A percentile compares a stretch with the other conserved stretches of the same genome.
Conservation (phyloP, 2,888 invertebrate species). For the Drosophila aldrichi region DNA sequence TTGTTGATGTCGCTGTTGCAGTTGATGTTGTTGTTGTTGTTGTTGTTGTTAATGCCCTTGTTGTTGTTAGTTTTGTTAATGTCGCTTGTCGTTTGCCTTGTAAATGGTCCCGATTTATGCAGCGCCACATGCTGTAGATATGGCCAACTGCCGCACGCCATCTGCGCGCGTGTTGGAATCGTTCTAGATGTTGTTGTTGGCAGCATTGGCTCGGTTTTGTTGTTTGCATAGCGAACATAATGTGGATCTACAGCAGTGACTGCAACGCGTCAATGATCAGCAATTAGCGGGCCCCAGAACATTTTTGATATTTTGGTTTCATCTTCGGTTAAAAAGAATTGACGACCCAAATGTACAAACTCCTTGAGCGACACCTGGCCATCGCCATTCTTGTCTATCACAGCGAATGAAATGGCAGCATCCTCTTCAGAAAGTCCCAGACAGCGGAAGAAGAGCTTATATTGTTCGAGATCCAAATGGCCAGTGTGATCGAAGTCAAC, state of each 20-base stretch:
- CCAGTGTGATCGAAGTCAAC: slow-evolving; percentile 93
- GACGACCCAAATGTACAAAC: slow-evolving; percentile 92
- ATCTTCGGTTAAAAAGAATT: slow-evolving; percentile 92
- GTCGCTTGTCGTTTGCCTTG: slow-evolving; percentile 52
- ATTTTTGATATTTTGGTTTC: slow-evolving; percentile 91
- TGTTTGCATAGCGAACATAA: slow-evolving; percentile 48
- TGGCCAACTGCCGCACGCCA: slow-evolving; percentile 65
- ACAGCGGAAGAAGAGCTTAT: slow-evolving; percentile 93
- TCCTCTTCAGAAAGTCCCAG: slow-evolving; percentile 91
- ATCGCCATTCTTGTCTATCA: slow-evolving; percentile 92
- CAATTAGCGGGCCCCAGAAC: slow-evolving; percentile 93
- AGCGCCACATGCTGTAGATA: slow-evolving; percentile 77
- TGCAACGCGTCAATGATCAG: slow-evolving; percentile 86
- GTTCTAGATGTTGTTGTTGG: slow-evolving; percentile 30
- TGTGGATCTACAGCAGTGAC: slow-evolving; percentile 72
- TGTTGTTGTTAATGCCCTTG: slow-evolving; percentile 21
- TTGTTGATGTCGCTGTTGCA: slow-evolving; percentile 21
- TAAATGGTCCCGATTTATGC: slow-evolving; percentile 54
- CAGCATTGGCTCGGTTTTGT: slow-evolving; percentile 44
- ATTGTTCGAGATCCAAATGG: slow-evolving; percentile 92
- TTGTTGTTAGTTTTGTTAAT: slow-evolving; percentile 22
- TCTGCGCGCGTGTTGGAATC: slow-evolving; percentile 59
- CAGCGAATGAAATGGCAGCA: slow-evolving; percentile 91
- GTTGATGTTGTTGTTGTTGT: slow-evolving; percentile 24
- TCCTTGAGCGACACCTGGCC: slow-evolving; percentile 91